These are phyloP conservation scores for Zingel zingel DNA, from an alignment of 2,113 vertebrate genomes.

Conservation along the genomic window DNA sequence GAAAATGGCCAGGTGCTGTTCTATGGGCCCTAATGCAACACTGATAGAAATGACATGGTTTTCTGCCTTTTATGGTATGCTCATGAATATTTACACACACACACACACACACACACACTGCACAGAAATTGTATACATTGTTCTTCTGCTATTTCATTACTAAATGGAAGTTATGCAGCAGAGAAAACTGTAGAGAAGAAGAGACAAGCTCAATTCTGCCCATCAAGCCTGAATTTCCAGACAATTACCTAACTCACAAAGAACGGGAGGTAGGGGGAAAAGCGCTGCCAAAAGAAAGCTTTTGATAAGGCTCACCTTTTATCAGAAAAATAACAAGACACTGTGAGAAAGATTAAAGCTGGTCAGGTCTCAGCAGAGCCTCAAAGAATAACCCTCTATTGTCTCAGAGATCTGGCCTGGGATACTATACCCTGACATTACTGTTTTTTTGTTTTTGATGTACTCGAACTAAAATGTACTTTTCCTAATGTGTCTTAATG, in stretches of 20 bases:
- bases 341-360: not conserved
- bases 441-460: not conserved
- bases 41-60: no score
- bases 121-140: no score
- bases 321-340: slow-evolving; percentile 28
- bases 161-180: slow-evolving; percentile 53
- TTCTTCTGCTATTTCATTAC: no score
- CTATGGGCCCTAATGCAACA: no score
- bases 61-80: no score
- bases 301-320: slow-evolving; percentile 34
- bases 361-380: not conserved
- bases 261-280: slow-evolving; percentile 13
- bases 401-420: not conserved
- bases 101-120: no score
- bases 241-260: slow-evolving; percentile 46
- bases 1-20: no score
- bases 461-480: not conserved
- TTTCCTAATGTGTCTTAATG: not conserved
- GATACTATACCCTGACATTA: not conserved
- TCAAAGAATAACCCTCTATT: not conserved
- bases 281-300: slow-evolving; percentile 30
- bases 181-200: slow-evolving; percentile 4
- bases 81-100: no score
- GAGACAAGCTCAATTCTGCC: slow-evolving; percentile 64
- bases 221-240: slow-evolving; percentile 59